Base-by-base conservation (phyloP, 2,113 vertebrate species). In the Aldabrachelys gigantea region DNA sequence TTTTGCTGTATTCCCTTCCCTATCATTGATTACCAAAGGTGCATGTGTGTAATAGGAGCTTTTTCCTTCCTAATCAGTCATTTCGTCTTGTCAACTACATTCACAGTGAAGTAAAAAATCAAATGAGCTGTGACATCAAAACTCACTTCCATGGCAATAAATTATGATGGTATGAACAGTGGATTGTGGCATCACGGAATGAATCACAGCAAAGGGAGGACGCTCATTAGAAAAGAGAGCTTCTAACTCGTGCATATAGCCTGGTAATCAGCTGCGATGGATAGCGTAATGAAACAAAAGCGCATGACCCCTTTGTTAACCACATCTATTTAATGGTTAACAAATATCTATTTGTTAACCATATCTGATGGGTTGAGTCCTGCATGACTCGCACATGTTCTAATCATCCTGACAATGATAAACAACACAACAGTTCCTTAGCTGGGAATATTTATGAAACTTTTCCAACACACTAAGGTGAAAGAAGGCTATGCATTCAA, bases 81-180 rank as follows among this genome's bases (percentile, higher is more conserved):
- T 76, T 1, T 90, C 89, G 82, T 84, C 72, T 89, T 75, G 84
- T 87, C 72, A 90, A 1, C 87, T 78, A 80, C 54, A 87, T 78
- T 41, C 49, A 82, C n/a, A n/a, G 27, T 27, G 75, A 87, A 93
- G 54, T 80, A 88, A 92, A 82, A 52, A 87, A 62, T 3, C 85
- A 62, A 57, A 24, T 56, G 56, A 82, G 80, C 80, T 85, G 79
- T 87, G 92, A 88, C 84, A 92, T 82, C 93, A 90, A 91, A 91
- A 90, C 56, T 89, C 85, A 47, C 79, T 92, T 76, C 21, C 0
- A 9, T 59, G 76, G 38, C 52, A 92, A 80, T 1, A 1, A 92
- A 94, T 35, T 41, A 24, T 72, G 81, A 92, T 90, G 89, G 25
- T 86, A 57, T 50, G 91, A 90, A 76, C 41, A 85, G 56, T 65